Base-by-base conservation (phyloP, 2,888 invertebrate species). In the Magallana nippona region DNA sequence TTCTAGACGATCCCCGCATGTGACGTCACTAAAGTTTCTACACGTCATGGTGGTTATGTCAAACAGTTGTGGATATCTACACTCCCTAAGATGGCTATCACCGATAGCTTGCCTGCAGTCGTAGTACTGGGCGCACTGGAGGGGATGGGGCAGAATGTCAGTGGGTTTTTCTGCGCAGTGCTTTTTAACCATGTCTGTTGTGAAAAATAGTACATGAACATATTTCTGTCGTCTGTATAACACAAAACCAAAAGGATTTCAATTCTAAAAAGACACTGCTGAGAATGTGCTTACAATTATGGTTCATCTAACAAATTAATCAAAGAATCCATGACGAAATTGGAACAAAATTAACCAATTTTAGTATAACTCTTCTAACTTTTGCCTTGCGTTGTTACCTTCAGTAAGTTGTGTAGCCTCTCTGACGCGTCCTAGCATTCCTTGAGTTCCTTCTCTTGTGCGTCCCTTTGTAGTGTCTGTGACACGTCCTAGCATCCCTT, bases 1-100 rank as follows among this genome's bases (percentile, higher is more conserved):
- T 85, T 90, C 90, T 17, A 87, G 84, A 44, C 91, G 83, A 10
- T 82, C 62, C 11, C 89, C 89, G 84, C 92, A 92, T 8, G 57
- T 80, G 15, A 92, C 91, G 22, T 89, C 88, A 10, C 88, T 88
- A 82, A 89, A 90, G 32, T 89, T 89, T 44, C 89, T 88, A 81
- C 92, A 92, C 3, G 88, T 87, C 56, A 85, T 83, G 0, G 87
- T 85, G 22, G 57, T 78, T 17, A 85, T 84, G 19, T 91, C 89
- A 71, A 91, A 91, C 19, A 92, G 85, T 60, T 91, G 89, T 44
- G 91, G 91, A 85, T 91, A 91, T 80, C 88, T 88, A 85, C 92
- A 92, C 82, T 92, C 92, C n/a, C 89, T 63, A 2, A 90, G 86
- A 60, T 86, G 88, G 55, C 89, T 89, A 27, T 88, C 88, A 13